These are phyloP conservation scores for Camelus bactrianus DNA, from an alignment of 2,113 vertebrate genomes.

Conservation along the genomic window DNA sequence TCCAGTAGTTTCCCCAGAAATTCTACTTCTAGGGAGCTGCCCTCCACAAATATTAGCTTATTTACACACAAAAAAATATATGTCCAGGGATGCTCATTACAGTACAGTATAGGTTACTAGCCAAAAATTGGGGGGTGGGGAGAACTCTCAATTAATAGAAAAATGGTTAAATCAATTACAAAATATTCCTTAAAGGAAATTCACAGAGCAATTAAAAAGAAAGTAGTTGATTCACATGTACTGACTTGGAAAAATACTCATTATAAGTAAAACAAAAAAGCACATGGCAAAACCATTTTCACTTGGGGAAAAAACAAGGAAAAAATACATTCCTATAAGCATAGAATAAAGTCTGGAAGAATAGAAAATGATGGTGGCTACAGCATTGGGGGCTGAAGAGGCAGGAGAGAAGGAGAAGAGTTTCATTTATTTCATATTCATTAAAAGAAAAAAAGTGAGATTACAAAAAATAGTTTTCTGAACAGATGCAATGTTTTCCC, in stretches of 20 bases:
- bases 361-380: background rate
- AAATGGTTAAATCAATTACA: background rate
- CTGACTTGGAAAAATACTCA: conserved; percentile 24
- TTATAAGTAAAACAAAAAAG: conserved; percentile 32
- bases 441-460: background rate
- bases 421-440: background rate
- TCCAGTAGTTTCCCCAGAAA: background rate
- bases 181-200: conserved; percentile 27
- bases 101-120: background rate
- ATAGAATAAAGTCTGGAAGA: conserved; percentile 8
- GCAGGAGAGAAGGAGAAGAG: background rate
- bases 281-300: conserved; percentile 17
- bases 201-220: background rate
- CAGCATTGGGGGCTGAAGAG: background rate
- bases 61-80: background rate
- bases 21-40: background rate
- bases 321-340: background rate
- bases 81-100: background rate
- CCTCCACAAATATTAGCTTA: background rate
- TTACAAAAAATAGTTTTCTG: background rate
- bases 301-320: background rate
- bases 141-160: background rate
- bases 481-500: background rate
- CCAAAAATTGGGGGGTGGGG: background rate
- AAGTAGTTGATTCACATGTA: background rate